Conservation (phyloP, 2,797 vertebrate genomes). For the Tiaroga cobitis region DNA sequence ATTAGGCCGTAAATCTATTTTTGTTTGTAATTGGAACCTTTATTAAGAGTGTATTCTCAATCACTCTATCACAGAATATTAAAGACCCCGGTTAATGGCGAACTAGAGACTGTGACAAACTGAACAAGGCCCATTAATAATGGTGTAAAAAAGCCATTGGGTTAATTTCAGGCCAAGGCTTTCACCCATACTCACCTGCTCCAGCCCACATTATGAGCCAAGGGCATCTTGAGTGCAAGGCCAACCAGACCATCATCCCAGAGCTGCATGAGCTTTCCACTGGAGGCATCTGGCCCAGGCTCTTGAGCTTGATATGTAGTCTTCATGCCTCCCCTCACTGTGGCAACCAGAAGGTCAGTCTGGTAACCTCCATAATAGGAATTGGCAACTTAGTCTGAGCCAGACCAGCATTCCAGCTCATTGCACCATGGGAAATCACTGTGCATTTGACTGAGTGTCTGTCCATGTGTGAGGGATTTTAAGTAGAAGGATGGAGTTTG, state of each 20-base stretch:
- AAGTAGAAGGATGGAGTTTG: slow-evolving; percentile 22
- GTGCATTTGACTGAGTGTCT: slow-evolving; percentile 35
- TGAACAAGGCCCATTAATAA: slow-evolving; percentile 7
- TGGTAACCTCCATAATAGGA: slow-evolving; percentile 46
- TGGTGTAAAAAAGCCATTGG: slow-evolving; percentile 11
- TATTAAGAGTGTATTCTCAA: slow-evolving; percentile 8
- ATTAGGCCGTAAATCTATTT: background rate
- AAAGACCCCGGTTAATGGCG: background rate
- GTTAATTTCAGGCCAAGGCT: slow-evolving; percentile 19
- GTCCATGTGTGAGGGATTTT: background rate
- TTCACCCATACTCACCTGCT: slow-evolving; percentile 25
- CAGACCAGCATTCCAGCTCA: slow-evolving; percentile 29
- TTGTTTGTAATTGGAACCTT: slow-evolving; percentile 13
- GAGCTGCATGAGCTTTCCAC: background rate
- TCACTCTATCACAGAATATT: background rate
- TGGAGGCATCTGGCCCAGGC: slow-evolving; percentile 27
- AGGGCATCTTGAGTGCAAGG: slow-evolving; percentile 41
- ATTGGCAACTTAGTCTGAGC: slow-evolving; percentile 16
- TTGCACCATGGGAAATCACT: slow-evolving; percentile 32
- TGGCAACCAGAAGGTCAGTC: slow-evolving; percentile 40
- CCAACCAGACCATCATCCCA: slow-evolving; percentile 17
- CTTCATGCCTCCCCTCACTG: background rate
- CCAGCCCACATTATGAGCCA: slow-evolving; percentile 5
- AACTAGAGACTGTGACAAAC: slow-evolving; percentile 28
- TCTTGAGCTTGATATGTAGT: slow-evolving; percentile 34